Conservation (phyloP, 1,140 invertebrate species). For the Tetragonula clypearis region DNA sequence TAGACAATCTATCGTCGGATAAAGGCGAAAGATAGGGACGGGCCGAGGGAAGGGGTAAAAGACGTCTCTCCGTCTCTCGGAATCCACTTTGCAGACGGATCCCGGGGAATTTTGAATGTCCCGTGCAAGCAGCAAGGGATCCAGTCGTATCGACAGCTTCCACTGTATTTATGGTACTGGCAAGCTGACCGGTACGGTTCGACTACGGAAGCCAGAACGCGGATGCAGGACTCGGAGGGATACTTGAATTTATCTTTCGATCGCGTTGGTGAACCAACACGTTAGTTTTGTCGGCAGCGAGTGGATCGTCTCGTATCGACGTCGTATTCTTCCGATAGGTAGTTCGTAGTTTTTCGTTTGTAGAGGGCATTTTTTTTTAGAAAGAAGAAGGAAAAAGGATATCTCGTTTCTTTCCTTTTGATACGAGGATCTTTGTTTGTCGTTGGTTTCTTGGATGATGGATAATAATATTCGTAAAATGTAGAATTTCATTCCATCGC, state of each 20-base stretch:
- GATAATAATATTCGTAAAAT: no score
- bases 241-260: not conserved
- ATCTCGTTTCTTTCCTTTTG: no score
- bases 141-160: conserved; percentile 11
- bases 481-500: no score
- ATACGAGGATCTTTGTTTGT: no score
- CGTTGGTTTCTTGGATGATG: no score
- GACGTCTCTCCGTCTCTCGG: conserved; percentile 33
- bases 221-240: not conserved
- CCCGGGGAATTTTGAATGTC: conserved; percentile 33
- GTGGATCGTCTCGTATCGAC: not conserved
- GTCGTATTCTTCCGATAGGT: no score
- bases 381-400: no score
- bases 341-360: no score
- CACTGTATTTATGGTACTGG: conserved; percentile 7
- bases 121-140: not conserved
- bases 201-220: not conserved
- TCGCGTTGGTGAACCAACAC: not conserved
- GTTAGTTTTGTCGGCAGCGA: not conserved
- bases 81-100: conserved; percentile 46
- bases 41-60: no score
- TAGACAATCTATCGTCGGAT: conserved; percentile 53
- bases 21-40: not conserved
- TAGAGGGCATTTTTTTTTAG: no score
- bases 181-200: not conserved